Percentiles rank a stretch among this genome's conserved stretches.
phyloP scores from a whole-genome alignment of 2,888 invertebrate genomes.

The Cosmopolites sordidus region DNA sequence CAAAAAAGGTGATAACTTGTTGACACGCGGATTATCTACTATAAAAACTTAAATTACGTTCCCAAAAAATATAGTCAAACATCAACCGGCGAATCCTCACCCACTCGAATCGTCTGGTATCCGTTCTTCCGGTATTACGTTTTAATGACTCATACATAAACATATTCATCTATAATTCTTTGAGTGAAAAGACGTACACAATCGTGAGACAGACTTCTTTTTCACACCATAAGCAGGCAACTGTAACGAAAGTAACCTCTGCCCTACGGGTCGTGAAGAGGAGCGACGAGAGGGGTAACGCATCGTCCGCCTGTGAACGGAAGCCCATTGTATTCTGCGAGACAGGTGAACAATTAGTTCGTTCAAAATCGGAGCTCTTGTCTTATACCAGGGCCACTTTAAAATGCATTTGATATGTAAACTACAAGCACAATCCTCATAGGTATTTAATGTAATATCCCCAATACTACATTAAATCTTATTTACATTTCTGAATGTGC shows the following conservation, averaged over 20 bases:
- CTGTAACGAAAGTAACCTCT: slow-evolving; percentile 42
- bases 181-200: slow-evolving; percentile 34
- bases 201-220: slow-evolving; percentile 30
- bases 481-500: no score
- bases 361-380: slow-evolving; percentile 12
- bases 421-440: no score
- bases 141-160: slow-evolving; percentile 40
- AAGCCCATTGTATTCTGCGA: slow-evolving; percentile 37
- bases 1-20: no score
- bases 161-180: slow-evolving; percentile 37
- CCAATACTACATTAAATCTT: no score
- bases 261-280: slow-evolving; percentile 30
- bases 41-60: no score
- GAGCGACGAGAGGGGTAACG: slow-evolving; percentile 18
- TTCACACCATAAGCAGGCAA: slow-evolving; percentile 40
- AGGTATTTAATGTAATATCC: no score
- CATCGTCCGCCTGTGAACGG: slow-evolving; percentile 40
- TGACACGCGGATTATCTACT: no score
- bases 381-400: no score
- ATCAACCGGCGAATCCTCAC: no score
- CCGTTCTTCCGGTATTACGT: slow-evolving; percentile 25
- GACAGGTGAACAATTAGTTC: slow-evolving; percentile 41
- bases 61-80: no score
- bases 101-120: slow-evolving; percentile 9
- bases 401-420: no score